phyloP scores from a whole-genome alignment of 1,140 invertebrate species.

The Neodiprion pinetum region DNA sequence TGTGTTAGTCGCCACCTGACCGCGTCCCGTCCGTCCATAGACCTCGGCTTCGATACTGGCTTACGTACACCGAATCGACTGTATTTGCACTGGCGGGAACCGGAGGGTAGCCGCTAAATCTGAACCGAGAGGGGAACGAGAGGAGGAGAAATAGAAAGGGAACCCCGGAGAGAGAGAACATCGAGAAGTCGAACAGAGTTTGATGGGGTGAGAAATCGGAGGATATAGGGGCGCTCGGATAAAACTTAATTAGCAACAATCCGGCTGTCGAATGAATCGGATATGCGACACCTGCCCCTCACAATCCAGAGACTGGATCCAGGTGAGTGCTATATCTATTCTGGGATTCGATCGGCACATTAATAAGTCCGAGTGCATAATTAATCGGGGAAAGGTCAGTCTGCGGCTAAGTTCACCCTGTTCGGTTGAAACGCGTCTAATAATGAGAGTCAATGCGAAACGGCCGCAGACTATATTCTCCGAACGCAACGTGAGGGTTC shows the following conservation, averaged over 20 bases:
- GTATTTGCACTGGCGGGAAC: not conserved
- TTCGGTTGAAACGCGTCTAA: too few relatives aligned
- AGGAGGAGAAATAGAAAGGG: not conserved
- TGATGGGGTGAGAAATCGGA: not conserved
- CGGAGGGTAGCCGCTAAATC: slow-evolving; percentile 15
- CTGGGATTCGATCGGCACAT: too few relatives aligned
- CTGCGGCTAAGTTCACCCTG: too few relatives aligned
- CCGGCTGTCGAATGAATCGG: slow-evolving; percentile 28
- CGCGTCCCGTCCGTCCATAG: slow-evolving; percentile 9
- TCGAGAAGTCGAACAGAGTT: not conserved
- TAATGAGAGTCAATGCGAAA: too few relatives aligned
- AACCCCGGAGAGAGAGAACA: not conserved
- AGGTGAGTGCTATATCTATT: too few relatives aligned
- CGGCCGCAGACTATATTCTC: too few relatives aligned
- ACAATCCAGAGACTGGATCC: too few relatives aligned
- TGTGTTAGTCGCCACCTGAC: slow-evolving; percentile 28
- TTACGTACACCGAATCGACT: not conserved
- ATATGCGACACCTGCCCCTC: not conserved
- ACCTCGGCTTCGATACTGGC: not conserved
- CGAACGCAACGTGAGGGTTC: too few relatives aligned
- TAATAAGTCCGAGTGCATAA: too few relatives aligned
- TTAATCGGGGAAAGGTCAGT: too few relatives aligned
- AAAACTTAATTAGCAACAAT: slow-evolving; percentile 36
- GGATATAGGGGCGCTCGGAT: slow-evolving; percentile 5
- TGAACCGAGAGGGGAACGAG: not conserved